A percentile compares a stretch with the other conserved stretches of the same genome.
phyloP scores from a whole-genome alignment of 2,113 vertebrate species.

The Lepus americanus region DNA sequence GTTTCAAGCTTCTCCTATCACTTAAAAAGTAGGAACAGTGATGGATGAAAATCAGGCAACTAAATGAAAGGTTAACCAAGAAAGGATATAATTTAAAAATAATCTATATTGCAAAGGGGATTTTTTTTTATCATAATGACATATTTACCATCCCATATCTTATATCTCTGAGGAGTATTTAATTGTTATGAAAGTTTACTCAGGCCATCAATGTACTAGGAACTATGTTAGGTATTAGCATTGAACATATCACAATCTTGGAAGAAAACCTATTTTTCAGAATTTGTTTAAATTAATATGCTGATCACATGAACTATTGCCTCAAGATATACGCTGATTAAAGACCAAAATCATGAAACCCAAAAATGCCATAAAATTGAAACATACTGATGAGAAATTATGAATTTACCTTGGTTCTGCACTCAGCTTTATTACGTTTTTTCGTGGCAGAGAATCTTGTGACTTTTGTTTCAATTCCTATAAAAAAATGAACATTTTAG shows the following conservation, averaged over 20 bases:
- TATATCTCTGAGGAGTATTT: not conserved
- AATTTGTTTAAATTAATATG: not conserved
- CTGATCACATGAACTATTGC: not conserved
- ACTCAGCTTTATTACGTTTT: constrained; percentile 88
- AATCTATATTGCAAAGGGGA: not conserved
- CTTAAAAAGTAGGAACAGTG: not conserved
- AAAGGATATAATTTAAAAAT: constrained; percentile 51
- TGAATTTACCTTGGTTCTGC: constrained; percentile 90
- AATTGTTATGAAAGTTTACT: not conserved
- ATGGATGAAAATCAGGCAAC: constrained; percentile 27
- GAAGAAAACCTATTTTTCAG: constrained; percentile 12
- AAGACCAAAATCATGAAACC: not conserved
- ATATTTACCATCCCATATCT: not conserved
- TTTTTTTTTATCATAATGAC: not conserved
- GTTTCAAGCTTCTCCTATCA: not conserved
- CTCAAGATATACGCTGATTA: not conserved
- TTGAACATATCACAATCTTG: not conserved
- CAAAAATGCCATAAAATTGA: not conserved
- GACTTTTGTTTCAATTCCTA: constrained; percentile 92
- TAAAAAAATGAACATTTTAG: constrained; percentile 75
- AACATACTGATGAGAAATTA: constrained; percentile 47
- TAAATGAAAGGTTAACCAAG: constrained; percentile 1
- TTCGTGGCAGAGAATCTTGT: constrained; percentile 92
- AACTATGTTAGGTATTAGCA: not conserved
- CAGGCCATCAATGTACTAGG: not conserved